Conservation (phyloP, 2,797 vertebrate species). For the Fistularia commersonii region DNA sequence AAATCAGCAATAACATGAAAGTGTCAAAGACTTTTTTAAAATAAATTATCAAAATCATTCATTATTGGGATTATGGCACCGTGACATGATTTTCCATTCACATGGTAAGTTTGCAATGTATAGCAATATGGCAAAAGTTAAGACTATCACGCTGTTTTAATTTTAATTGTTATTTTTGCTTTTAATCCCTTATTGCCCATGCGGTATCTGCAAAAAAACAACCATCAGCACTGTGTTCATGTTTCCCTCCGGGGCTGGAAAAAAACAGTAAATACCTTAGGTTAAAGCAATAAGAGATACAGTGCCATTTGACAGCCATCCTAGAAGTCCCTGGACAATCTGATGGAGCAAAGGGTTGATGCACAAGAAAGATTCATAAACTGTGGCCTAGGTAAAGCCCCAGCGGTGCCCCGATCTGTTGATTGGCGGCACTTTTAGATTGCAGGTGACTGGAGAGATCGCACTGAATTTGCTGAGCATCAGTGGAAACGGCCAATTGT, state of each 20-base stretch:
- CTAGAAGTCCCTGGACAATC: slow-evolving; percentile 10
- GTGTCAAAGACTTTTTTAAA: too few relatives aligned
- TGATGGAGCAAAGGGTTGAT: slow-evolving; percentile 8
- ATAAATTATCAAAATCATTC: too few relatives aligned
- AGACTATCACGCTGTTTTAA: too few relatives aligned
- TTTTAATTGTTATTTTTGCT: too few relatives aligned
- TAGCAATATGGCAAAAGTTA: too few relatives aligned
- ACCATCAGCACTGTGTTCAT: too few relatives aligned
- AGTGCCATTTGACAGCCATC: slow-evolving; percentile 14
- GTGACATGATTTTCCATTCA: too few relatives aligned
- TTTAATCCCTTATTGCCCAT: too few relatives aligned
- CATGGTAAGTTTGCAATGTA: too few relatives aligned
- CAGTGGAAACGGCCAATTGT: slow-evolving; percentile 29
- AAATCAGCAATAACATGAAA: too few relatives aligned
- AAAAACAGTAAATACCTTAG: slow-evolving; percentile 17
- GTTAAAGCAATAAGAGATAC: slow-evolving; percentile 26
- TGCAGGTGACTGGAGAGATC: slow-evolving; percentile 41
- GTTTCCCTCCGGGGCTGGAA: slow-evolving; percentile 7
- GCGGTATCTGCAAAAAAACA: too few relatives aligned
- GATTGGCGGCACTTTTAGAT: slow-evolving; percentile 56
- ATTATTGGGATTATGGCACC: too few relatives aligned
- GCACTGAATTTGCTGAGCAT: slow-evolving; percentile 38
- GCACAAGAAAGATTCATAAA: slow-evolving; percentile 20
- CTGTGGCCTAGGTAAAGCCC: slow-evolving; percentile 33
- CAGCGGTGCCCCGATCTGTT: slow-evolving; percentile 16